Evolutionary conservation across 1,140 invertebrate species (phyloP).

Genomic region (Neocloeon triangulifer): DNA sequence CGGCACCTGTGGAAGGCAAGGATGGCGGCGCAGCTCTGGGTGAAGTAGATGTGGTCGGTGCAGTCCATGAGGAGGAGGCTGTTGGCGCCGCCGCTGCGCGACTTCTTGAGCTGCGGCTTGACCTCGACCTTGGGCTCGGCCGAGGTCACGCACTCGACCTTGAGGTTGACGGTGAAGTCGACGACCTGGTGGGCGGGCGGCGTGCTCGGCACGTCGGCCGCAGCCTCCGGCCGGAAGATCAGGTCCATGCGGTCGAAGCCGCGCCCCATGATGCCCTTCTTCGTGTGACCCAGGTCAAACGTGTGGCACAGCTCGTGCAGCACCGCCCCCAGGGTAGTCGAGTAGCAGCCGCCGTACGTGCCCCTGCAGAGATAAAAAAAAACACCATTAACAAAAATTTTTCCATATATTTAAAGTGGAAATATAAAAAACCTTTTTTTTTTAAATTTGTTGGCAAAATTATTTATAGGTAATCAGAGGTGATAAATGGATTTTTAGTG

Average conservation of each 20-base stretch:
- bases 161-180: conserved; percentile 23
- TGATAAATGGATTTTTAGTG: too few species aligned
- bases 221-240: conserved; percentile 33
- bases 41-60: conserved; percentile 31
- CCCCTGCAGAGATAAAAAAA: conserved; percentile 25
- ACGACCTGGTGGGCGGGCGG: conserved; percentile 21
- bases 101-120: conserved; percentile 10
- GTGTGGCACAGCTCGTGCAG: conserved; percentile 88
- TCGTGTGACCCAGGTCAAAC: conserved; percentile 80
- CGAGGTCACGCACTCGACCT: conserved; percentile 12
- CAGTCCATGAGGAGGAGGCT: background rate
- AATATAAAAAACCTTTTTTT: too few species aligned
- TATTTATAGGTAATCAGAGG: too few species aligned
- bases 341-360: conserved; percentile 68
- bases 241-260: conserved; percentile 75
- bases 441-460: too few species aligned
- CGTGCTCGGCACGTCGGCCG: conserved; percentile 22
- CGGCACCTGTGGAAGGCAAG: conserved; percentile 34
- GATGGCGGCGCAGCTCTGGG: conserved; percentile 38
- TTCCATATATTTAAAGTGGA: too few species aligned
- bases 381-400: too few species aligned
- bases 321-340: conserved; percentile 78
- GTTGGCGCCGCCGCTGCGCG: conserved; percentile 8
- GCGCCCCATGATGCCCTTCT: conserved; percentile 78
- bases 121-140: conserved; percentile 11